A percentile compares a stretch with the other conserved stretches of the same genome.
These are phyloP conservation scores for Glareola pratincola DNA, from an alignment of 2,113 vertebrate species.

Conservation along the genomic window DNA sequence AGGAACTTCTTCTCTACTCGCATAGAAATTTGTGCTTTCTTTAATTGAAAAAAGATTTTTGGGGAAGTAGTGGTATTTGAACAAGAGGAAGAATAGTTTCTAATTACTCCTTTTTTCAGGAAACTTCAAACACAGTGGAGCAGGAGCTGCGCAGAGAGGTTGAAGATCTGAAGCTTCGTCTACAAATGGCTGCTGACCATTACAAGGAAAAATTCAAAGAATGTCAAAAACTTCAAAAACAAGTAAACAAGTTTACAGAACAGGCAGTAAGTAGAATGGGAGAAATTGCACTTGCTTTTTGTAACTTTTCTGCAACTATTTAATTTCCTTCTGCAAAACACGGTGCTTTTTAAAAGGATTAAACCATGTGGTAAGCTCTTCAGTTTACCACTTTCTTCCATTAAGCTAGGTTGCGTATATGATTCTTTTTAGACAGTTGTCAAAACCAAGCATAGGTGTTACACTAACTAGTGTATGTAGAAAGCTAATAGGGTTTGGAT, in stretches of 20 bases:
- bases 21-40: background rate
- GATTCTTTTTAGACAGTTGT: background rate
- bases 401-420: background rate
- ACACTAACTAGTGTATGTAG: background rate
- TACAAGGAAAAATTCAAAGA: conserved; percentile 99
- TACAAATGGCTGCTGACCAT: conserved; percentile 98
- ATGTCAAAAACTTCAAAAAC: conserved; percentile 94
- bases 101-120: conserved; percentile 42
- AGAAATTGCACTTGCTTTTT: background rate
- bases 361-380: background rate
- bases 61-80: background rate
- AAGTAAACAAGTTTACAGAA: conserved; percentile 88
- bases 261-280: conserved; percentile 82
- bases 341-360: background rate
- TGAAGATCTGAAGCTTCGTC: conserved; percentile 94
- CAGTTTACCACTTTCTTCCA: background rate
- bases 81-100: background rate
- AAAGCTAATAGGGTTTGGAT: background rate
- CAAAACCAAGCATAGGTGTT: background rate
- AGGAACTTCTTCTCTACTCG: background rate
- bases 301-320: background rate
- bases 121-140: conserved; percentile 77
- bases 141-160: conserved; percentile 93
- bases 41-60: background rate
- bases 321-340: background rate